Evolutionary conservation across 2,113 vertebrate genomes (phyloP).

Genomic region (Mesembrinibis cayennensis): DNA sequence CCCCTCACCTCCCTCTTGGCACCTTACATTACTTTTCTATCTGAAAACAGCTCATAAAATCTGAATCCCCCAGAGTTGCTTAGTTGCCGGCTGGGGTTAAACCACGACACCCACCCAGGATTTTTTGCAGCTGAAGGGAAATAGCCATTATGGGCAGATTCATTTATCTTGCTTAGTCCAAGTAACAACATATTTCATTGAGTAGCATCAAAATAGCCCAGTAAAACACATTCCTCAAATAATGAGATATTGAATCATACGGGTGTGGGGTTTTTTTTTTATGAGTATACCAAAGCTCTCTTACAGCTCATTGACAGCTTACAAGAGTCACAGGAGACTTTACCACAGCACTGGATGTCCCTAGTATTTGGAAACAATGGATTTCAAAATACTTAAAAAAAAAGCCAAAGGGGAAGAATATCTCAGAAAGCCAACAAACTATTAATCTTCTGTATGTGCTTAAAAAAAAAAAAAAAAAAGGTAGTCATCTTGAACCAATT

Average conservation of each 20-base stretch:
- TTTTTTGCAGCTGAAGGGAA: neutral
- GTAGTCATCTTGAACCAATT: neutral
- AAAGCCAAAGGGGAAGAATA: neutral
- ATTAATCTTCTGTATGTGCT: neutral
- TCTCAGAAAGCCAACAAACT: neutral
- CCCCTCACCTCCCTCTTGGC: neutral
- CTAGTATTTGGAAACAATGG: neutral
- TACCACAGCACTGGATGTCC: neutral
- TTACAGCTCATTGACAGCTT: neutral
- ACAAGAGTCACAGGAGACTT: neutral
- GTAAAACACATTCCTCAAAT: neutral
- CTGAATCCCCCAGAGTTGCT: neutral
- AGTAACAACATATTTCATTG: neutral
- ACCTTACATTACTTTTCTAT: neutral
- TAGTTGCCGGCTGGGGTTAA: too few species aligned
- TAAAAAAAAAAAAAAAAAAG: neutral
- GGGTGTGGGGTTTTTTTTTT: neutral
- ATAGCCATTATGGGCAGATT: neutral
- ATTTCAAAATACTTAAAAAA: neutral
- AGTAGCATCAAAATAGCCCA: neutral
- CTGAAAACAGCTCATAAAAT: neutral
- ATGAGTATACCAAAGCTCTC: neutral
- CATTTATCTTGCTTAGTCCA: neutral
- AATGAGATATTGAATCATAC: neutral
- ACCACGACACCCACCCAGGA: neutral